Evolutionary conservation across 2,113 vertebrate genomes (phyloP).

Genomic region (Pao palembangensis): DNA sequence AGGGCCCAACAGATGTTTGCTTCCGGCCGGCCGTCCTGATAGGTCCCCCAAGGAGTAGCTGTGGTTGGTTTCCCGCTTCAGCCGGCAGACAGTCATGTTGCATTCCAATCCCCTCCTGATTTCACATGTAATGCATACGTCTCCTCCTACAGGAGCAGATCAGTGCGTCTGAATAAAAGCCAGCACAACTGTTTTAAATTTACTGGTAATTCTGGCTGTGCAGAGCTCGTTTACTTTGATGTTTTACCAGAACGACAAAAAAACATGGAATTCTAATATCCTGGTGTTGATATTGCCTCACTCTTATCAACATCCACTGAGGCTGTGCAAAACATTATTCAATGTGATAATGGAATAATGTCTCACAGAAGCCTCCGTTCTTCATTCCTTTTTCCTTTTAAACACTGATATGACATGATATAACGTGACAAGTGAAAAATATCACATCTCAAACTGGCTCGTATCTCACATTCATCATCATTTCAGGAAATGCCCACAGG

Average conservation of each 20-base stretch:
- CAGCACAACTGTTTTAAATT: slow-evolving; percentile 31
- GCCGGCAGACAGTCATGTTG: slow-evolving; percentile 46
- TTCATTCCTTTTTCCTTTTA: slow-evolving; percentile 57
- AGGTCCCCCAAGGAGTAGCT: slow-evolving; percentile 24
- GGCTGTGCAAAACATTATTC: slow-evolving; percentile 54
- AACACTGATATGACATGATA: slow-evolving; percentile 66
- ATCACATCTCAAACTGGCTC: slow-evolving; percentile 52
- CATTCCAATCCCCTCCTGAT: slow-evolving; percentile 22
- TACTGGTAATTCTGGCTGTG: slow-evolving; percentile 7
- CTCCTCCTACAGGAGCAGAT: neutral
- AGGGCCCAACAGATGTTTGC: slow-evolving; percentile 61
- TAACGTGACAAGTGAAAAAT: slow-evolving; percentile 65
- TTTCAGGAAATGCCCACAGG: slow-evolving; percentile 57
- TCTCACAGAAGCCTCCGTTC: slow-evolving; percentile 28
- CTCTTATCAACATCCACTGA: slow-evolving; percentile 61
- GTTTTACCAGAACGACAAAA: slow-evolving; percentile 32
- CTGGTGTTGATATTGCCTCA: slow-evolving; percentile 61
- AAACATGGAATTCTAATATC: slow-evolving; percentile 59
- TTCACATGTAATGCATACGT: slow-evolving; percentile 19
- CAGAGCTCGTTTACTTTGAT: slow-evolving; percentile 31
- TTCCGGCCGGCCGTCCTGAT: slow-evolving; percentile 55
- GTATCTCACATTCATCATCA: slow-evolving; percentile 53
- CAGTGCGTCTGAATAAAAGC: slow-evolving; percentile 36
- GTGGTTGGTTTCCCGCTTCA: slow-evolving; percentile 47
- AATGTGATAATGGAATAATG: slow-evolving; percentile 60